These are phyloP conservation scores for Suillia variegata DNA, from an alignment of 2,888 invertebrate species.

Conservation along the genomic window DNA sequence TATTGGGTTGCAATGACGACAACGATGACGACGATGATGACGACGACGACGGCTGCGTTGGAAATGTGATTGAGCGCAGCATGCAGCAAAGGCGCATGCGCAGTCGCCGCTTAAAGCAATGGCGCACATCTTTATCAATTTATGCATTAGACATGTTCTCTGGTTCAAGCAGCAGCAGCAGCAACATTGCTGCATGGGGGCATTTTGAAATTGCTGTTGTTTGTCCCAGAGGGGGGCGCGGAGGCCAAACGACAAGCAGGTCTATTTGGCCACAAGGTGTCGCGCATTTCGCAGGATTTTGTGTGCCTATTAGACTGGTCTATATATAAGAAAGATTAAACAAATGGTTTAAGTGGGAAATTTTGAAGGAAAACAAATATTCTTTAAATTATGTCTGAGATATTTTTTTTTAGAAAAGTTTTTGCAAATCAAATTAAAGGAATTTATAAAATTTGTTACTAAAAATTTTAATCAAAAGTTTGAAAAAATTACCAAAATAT, in stretches of 20 bases:
- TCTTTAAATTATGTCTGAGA: no score
- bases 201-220: constrained; percentile 11
- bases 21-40: background rate
- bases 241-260: background rate
- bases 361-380: no score
- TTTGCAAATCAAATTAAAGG: no score
- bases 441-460: no score
- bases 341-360: no score
- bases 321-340: no score
- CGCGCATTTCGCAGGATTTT: constrained; percentile 8
- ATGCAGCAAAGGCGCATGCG: background rate
- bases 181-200: background rate
- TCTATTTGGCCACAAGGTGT: constrained; percentile 36
- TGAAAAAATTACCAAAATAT: no score
- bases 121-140: constrained; percentile 1
- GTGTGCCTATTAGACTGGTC: no score
- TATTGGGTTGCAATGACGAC: constrained; percentile 12
- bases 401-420: no score
- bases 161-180: constrained; percentile 1
- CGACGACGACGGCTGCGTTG: background rate
- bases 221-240: background rate
- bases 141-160: background rate
- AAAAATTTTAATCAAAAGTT: no score
- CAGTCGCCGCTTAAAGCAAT: constrained; percentile 2
- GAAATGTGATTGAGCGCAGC: constrained; percentile 13